Percentiles rank a stretch among this genome's conserved stretches.
Evolutionary conservation across 2,113 vertebrate genomes (phyloP).

Genomic region (Eretmochelys imbricata): DNA sequence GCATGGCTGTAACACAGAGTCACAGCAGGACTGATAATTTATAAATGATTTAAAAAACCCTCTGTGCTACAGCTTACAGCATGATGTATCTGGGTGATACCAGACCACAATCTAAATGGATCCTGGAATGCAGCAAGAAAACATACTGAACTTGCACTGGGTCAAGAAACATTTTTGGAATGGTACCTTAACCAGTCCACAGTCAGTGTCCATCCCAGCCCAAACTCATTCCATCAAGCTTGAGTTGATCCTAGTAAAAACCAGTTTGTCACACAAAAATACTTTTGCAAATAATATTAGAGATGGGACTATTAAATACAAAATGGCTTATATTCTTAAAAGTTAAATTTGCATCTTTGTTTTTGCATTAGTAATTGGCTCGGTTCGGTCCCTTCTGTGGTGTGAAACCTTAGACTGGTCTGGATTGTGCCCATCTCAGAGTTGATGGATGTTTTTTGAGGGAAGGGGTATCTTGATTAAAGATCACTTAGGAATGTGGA

Average conservation of each 20-base stretch:
- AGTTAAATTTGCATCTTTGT: constrained; percentile 43
- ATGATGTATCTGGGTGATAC: not conserved
- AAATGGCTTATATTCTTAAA: constrained; percentile 59
- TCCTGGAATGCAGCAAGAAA: constrained; percentile 13
- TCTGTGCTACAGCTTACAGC: not conserved
- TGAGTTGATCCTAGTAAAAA: constrained; percentile 37
- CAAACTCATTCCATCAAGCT: constrained; percentile 25
- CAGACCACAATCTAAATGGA: not conserved
- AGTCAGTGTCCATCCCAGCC: not conserved
- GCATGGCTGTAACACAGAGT: not conserved
- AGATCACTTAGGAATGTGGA: constrained; percentile 70
- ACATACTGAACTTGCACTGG: not conserved
- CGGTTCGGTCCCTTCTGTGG: constrained; percentile 34
- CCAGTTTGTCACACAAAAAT: not conserved
- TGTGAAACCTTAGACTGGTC: constrained; percentile 41
- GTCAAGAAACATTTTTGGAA: not conserved
- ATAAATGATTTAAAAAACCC: not conserved
- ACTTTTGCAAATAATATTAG: constrained; percentile 55
- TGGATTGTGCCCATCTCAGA: not conserved
- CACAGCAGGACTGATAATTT: not conserved
- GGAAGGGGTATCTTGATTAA: constrained; percentile 65
- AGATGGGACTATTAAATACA: constrained; percentile 59
- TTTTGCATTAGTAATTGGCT: constrained; percentile 10
- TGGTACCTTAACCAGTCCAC: accelerated
- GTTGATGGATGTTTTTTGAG: constrained; percentile 49